Base-by-base conservation (phyloP, 2,888 invertebrate genomes). In the Zygaena filipendulae region DNA sequence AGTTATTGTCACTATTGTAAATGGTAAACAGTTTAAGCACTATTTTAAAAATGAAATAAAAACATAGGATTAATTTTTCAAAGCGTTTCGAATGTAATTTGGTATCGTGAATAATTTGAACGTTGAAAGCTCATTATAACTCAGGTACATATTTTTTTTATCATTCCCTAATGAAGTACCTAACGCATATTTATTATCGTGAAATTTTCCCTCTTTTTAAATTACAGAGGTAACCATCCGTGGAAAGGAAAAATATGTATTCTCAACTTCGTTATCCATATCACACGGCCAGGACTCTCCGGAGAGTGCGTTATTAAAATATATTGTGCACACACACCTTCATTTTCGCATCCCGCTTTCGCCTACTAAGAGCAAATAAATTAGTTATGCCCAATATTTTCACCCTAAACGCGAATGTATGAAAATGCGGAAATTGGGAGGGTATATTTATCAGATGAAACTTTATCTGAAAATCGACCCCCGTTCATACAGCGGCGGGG, bases 301-400 rank as follows among this genome's bases (percentile, higher is more conserved):
- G 29, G 69, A 66, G 75, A 61, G 59, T 62, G 59, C 56, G 58
- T 74, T 75, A 79, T 77, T 75, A 74, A 74, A 75, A 77, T 77
- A 71, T 75, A 79, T 71, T 67, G 67, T 63, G 58, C 57, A 60
- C 55, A n/a, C n/a, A 49, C 57, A 58, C 59, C 59, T 67, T 61
- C 58, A 59, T 62, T 61, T 54, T 54, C 56, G 55, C 53, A 38
- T 45, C 49, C 54, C 47, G 43, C 45, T 47, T 44, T 51, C 47
- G 49, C 47, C 49, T 53, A 52, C 52, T 55, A 55, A 45, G 48
- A 49, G 57, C 55, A 60, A 66, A 71, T 68, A 71, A 72, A 72
- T 72, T 74, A 74, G 71, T 69, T 64, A 66, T 64, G 51, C 63
- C 59, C 66, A 59, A 70, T 70, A 69, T 69, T 68, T 70, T 69